Percentiles rank a stretch among this genome's conserved stretches.
Conservation (phyloP, 2,797 vertebrate genomes). For the Glyptemys insculpta region DNA sequence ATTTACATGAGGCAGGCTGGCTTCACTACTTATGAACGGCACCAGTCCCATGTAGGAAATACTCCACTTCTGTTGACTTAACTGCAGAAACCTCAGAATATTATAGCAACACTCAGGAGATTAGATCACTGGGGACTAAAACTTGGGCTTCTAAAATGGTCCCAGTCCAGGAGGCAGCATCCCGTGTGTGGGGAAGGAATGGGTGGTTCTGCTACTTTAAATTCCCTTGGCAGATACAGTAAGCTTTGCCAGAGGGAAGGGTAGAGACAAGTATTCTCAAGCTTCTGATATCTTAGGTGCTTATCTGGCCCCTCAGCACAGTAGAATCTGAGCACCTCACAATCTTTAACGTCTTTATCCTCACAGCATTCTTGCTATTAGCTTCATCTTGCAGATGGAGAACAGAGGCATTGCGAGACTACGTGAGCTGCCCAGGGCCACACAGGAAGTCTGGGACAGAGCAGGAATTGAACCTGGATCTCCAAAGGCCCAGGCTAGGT, state of each 20-base stretch:
- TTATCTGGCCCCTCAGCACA: neutral
- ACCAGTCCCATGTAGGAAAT: fast-evolving
- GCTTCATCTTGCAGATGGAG: neutral
- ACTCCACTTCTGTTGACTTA: fast-evolving
- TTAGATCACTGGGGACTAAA: neutral
- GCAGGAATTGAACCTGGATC: neutral
- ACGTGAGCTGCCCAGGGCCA: neutral
- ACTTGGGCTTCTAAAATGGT: fast-evolving
- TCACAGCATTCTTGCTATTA: neutral
- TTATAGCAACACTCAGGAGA: fast-evolving
- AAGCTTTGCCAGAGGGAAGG: fast-evolving
- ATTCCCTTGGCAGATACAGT: neutral
- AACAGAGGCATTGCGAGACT: neutral
- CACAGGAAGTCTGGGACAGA: neutral
- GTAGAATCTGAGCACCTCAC: neutral
- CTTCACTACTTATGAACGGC: fast-evolving
- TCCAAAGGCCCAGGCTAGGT: neutral
- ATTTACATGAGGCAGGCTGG: fast-evolving
- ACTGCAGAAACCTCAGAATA: neutral
- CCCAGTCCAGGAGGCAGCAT: neutral
- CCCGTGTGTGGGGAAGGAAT: fast-evolving
- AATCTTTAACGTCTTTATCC: neutral
- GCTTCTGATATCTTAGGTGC: neutral
- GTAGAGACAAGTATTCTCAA: neutral
- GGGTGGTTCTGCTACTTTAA: neutral